Base-by-base conservation (phyloP, 2,113 vertebrate species). In the Trachemys scripta region DNA sequence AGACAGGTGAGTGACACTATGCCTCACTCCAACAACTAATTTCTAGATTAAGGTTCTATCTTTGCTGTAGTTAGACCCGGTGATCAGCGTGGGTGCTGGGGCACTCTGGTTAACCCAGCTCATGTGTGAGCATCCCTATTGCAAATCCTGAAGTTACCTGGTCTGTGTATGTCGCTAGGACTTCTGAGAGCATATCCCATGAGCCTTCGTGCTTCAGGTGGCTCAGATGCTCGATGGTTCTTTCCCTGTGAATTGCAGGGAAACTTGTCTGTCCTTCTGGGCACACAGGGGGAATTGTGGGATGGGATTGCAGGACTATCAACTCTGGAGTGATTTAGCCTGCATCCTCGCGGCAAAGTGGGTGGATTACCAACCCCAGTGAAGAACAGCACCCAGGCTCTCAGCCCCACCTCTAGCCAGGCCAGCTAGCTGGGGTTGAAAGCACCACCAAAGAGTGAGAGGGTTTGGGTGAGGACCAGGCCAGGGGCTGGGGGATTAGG, bases 1-100 rank as follows among this genome's bases (percentile, higher is more conserved):
- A 88, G 50, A 78, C 45, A 91, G 86, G 38, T 57, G 45, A 95
- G 83, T 79, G 87, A 91, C 72, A 31, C 92, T 87, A 78, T 85
- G 17, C 65, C 94, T 10, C 7, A 42, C 25, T 91, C 38, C 38
- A 78, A 14, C 8, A 78, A 5, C 25, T 38, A 72, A 2, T 56
- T 62, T 78, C 3, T 19, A 90, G 92, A 35, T 38, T 22, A 38
- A 72, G n/a, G 19, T 20, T 38, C 17, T 72, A 38, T 72, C 65
- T 6, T 38, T 22, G n/a, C n/a, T 72, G 65, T 10, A 10, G 19
- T 72, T 38, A 38, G 8, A 17, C 35, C 20, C 9, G 8, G 8
- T 69, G 19, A 13, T 22, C 19, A 72, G n/a, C 9, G 8, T 22
- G n/a, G 65, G 35, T 7, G 16, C 17, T n/a, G 35, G n/a, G 10